Percentiles rank a stretch among this genome's conserved stretches.
Conservation (phyloP, 2,113 vertebrate species). For the Pluvialis apricaria region DNA sequence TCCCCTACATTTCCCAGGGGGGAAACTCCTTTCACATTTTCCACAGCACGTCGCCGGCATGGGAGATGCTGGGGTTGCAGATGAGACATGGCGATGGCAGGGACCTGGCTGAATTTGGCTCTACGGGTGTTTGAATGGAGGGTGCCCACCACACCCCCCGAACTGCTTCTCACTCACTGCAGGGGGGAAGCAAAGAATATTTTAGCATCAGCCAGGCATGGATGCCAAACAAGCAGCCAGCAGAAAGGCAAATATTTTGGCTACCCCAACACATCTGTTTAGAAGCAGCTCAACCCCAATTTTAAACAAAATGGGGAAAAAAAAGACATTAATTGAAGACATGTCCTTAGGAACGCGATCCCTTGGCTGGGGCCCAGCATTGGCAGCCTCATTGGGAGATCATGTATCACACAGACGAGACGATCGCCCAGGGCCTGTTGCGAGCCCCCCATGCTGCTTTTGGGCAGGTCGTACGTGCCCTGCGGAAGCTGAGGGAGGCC, state of each 20-base stretch:
- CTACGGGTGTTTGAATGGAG: neutral
- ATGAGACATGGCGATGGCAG: neutral
- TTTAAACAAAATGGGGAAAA: conserved; percentile 44
- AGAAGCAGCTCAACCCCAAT: conserved; percentile 33
- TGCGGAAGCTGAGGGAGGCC: neutral
- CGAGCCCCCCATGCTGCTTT: neutral
- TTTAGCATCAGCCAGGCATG: neutral
- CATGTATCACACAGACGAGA: neutral
- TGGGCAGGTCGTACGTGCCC: neutral
- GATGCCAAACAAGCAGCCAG: conserved; percentile 26
- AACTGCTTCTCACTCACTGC: neutral
- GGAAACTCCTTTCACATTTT: neutral
- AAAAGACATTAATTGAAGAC: conserved; percentile 53
- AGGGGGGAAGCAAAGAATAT: neutral
- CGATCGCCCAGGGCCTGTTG: neutral
- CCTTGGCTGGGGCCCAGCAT: neutral
- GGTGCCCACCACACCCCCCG: neutral
- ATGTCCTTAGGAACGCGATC: neutral
- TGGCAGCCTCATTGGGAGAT: neutral
- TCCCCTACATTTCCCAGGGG: neutral
- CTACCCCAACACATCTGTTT: conserved; percentile 48
- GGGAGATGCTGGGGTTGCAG: neutral
- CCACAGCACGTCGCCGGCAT: fast-evolving
- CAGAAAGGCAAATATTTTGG: conserved; percentile 51
- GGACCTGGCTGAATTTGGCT: neutral